Evolutionary conservation across 2,113 vertebrate species (phyloP).

Genomic region (Callionymus lyra): DNA sequence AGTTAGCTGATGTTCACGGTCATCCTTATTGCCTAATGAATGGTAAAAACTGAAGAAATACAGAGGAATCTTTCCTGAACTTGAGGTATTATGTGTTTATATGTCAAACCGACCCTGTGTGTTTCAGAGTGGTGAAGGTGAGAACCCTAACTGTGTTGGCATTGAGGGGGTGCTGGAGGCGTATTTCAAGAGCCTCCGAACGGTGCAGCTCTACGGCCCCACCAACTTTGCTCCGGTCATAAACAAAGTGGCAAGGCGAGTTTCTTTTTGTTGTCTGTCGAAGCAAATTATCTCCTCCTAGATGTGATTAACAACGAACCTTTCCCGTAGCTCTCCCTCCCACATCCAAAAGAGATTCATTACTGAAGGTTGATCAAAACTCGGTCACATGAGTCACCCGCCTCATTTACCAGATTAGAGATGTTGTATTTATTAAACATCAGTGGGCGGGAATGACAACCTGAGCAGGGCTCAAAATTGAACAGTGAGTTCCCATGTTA

Average conservation of each 20-base stretch:
- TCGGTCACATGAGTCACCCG: conserved; percentile 9
- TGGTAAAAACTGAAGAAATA: too few relatives aligned
- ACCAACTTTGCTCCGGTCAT: conserved; percentile 91
- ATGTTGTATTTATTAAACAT: conserved; percentile 1
- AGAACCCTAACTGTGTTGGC: conserved; percentile 54
- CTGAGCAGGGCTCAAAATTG: conserved; percentile 1
- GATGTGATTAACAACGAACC: too few relatives aligned
- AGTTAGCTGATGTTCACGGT: too few relatives aligned
- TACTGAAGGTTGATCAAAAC: conserved; percentile 1
- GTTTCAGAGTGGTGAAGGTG: conserved; percentile 37
- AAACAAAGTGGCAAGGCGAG: conserved; percentile 89
- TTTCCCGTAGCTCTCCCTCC: too few relatives aligned
- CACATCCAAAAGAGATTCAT: too few relatives aligned
- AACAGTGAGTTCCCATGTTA: too few relatives aligned
- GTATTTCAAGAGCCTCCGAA: conserved; percentile 86
- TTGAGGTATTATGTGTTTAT: conserved; percentile 4
- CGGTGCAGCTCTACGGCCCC: conserved; percentile 86
- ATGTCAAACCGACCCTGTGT: too few relatives aligned
- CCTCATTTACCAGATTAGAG: conserved; percentile 10
- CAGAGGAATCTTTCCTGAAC: conserved; percentile 2
- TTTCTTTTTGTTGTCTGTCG: not conserved
- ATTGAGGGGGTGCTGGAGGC: conserved; percentile 80
- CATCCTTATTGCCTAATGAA: too few relatives aligned
- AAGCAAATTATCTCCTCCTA: too few relatives aligned
- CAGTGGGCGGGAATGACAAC: not conserved